Evolutionary conservation across 2,113 vertebrate species (phyloP).

Genomic region (Pampusana beccarii): DNA sequence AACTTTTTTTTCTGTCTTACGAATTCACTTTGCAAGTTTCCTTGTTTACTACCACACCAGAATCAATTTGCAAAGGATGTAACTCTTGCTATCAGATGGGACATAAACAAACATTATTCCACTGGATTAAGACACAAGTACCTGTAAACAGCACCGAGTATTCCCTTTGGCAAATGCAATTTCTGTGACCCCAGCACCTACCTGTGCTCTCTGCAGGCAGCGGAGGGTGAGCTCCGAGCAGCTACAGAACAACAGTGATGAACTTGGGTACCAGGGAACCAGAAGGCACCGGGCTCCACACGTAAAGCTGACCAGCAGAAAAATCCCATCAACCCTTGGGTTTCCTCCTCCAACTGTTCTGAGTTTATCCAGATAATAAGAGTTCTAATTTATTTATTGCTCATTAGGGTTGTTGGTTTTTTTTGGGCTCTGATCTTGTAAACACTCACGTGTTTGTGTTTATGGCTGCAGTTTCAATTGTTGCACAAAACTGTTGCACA

Average conservation of each 20-base stretch:
- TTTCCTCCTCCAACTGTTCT: neutral
- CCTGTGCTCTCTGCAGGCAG: neutral
- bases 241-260: neutral
- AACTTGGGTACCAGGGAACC: neutral
- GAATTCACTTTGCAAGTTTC: neutral
- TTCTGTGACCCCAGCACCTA: neutral
- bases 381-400: conserved; percentile 15
- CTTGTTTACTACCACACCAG: neutral
- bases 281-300: neutral
- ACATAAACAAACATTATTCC: neutral
- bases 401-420: neutral
- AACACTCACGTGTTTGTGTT: neutral
- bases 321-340: neutral
- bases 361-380: neutral
- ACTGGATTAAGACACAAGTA: neutral
- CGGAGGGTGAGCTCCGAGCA: neutral
- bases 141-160: neutral
- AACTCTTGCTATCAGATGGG: neutral
- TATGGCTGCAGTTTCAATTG: conserved; percentile 22
- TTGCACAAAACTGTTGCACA: neutral
- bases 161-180: neutral
- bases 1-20: neutral
- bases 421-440: neutral
- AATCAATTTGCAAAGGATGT: neutral
- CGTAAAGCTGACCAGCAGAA: neutral